A percentile compares a stretch with the other conserved stretches of the same genome.
phyloP scores from a whole-genome alignment of 2,888 invertebrate genomes.

The Xylophagus ater region DNA sequence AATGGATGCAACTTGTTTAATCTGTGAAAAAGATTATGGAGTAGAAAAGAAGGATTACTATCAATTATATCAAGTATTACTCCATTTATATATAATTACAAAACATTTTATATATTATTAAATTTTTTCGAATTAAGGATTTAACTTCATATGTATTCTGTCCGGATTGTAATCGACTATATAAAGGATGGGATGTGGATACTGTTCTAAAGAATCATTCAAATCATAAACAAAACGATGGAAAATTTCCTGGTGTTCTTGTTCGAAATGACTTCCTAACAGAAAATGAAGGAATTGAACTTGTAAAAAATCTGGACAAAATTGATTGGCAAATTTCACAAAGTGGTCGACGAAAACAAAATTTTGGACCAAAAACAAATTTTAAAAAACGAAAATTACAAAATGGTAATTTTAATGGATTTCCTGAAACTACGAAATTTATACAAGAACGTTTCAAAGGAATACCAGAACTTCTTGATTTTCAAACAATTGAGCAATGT shows the following conservation, averaged over 20 bases:
- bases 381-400: constrained; percentile 85
- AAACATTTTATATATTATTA: no score
- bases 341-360: constrained; percentile 91
- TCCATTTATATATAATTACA: no score
- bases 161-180: no score
- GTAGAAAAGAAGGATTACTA: constrained; percentile 38
- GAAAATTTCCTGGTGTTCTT: constrained; percentile 60
- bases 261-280: constrained; percentile 63
- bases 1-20: constrained; percentile 73
- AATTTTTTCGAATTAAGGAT: constrained; percentile 34
- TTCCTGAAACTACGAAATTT: no score
- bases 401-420: no score
- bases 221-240: no score
- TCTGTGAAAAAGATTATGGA: constrained; percentile 65
- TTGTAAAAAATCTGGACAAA: constrained; percentile 61
- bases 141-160: constrained; percentile 61
- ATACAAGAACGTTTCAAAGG: constrained; percentile 62
- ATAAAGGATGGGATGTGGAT: no score
- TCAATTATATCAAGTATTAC: constrained; percentile 31
- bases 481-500: no score
- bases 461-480: no score
- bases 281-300: constrained; percentile 50
- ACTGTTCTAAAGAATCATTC: no score
- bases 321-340: constrained; percentile 86
- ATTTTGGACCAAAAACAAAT: no score